These are phyloP conservation scores for Epinotia nisella DNA, from an alignment of 2,888 invertebrate species.

Conservation along the genomic window DNA sequence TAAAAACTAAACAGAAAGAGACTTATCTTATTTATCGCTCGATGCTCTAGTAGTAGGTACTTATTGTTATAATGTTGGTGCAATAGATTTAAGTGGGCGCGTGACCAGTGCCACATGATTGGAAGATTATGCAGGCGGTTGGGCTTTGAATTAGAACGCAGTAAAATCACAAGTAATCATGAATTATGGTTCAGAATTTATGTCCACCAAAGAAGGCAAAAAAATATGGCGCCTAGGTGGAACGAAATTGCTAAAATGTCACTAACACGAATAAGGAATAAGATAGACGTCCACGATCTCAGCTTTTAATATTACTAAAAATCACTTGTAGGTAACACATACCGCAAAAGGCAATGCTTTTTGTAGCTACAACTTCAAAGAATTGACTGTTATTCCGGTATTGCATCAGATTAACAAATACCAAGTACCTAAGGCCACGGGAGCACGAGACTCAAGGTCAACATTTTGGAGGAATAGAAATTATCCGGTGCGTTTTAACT, in stretches of 20 bases:
- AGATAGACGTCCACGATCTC: too few relatives aligned
- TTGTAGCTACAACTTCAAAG: neutral
- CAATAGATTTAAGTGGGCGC: constrained; percentile 26
- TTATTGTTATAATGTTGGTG: too few relatives aligned
- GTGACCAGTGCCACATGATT: constrained; percentile 29
- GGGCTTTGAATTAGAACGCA: constrained; percentile 28
- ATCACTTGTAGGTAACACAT: too few relatives aligned
- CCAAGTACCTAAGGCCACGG: constrained; percentile 4
- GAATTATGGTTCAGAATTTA: neutral
- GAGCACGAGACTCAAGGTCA: constrained; percentile 7
- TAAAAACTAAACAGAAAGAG: neutral
- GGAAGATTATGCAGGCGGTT: constrained; percentile 26
- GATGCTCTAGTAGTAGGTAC: too few relatives aligned
- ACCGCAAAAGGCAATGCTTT: too few relatives aligned
- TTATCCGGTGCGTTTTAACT: constrained; percentile 7
- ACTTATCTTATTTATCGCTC: too few relatives aligned
- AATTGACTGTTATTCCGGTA: constrained; percentile 11
- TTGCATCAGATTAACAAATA: constrained; percentile 19
- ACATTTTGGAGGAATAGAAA: neutral
- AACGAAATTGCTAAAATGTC: too few relatives aligned
- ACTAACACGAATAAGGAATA: too few relatives aligned
- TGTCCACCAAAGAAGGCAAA: too few relatives aligned
- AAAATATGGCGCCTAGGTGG: too few relatives aligned
- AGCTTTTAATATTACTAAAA: too few relatives aligned
- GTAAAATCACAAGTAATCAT: neutral